These are phyloP conservation scores for Dicerorhinus sumatrensis DNA, from an alignment of 2,113 vertebrate species.

Conservation along the genomic window DNA sequence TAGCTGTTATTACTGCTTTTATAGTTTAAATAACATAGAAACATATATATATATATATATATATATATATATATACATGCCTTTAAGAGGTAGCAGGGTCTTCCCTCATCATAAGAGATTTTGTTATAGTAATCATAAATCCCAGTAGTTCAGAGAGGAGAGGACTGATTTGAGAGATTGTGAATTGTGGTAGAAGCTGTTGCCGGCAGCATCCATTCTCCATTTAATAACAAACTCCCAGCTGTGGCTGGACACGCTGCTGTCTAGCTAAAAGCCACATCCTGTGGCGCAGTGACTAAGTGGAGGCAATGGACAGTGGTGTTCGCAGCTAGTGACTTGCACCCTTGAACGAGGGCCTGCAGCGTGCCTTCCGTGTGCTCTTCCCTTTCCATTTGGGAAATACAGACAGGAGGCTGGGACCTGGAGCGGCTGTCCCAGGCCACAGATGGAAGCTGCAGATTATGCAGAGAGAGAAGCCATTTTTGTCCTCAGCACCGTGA, in stretches of 20 bases:
- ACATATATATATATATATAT: background rate
- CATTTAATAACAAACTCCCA: background rate
- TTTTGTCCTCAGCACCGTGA: background rate
- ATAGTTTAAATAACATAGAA: background rate
- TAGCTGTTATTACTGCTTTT: background rate
- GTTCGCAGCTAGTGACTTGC: background rate
- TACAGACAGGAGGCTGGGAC: background rate
- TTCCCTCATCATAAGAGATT: background rate
- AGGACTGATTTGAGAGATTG: background rate
- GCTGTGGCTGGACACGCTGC: background rate
- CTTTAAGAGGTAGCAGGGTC: background rate
- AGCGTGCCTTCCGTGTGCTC: no score
- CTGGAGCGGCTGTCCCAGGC: background rate
- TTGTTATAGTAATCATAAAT: background rate
- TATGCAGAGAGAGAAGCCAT: background rate
- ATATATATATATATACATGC: background rate
- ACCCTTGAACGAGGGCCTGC: rapidly evolving
- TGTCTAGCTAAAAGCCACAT: background rate
- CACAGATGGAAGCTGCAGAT: background rate
- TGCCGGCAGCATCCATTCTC: background rate
- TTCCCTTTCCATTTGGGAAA: background rate
- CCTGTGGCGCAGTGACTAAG: background rate
- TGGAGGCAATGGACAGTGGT: background rate
- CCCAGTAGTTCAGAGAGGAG: background rate
- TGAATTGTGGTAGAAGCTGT: background rate